phyloP scores from a whole-genome alignment of 2,888 invertebrate genomes.

The Scaptomyza parva region DNA sequence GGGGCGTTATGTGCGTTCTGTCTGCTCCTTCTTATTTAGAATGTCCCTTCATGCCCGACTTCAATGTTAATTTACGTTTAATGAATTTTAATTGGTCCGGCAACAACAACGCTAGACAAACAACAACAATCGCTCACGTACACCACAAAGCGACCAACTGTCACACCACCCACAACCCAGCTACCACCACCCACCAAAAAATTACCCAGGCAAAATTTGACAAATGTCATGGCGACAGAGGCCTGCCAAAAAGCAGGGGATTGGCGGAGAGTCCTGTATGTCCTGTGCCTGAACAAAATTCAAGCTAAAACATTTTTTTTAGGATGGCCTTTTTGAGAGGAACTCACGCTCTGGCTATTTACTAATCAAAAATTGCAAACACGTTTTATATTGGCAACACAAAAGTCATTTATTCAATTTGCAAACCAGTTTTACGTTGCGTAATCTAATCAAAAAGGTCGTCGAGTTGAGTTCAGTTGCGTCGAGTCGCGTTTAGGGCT shows the following conservation, averaged over 20 bases:
- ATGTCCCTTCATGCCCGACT: constrained; percentile 32
- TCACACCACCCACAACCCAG: constrained; percentile 17
- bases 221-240: constrained; percentile 68
- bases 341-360: constrained; percentile 43
- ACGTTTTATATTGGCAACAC: constrained; percentile 80
- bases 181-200: constrained; percentile 30
- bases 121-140: constrained; percentile 61
- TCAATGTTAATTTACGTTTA: constrained; percentile 77
- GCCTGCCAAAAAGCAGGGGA: constrained; percentile 7
- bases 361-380: constrained; percentile 77
- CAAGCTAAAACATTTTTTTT: constrained; percentile 28
- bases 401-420: constrained; percentile 80
- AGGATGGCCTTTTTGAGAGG: neutral
- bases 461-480: constrained; percentile 31
- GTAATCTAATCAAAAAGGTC: constrained; percentile 79
- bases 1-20: constrained; percentile 22
- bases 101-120: constrained; percentile 31
- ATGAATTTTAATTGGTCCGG: constrained; percentile 74
- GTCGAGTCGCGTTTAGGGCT: constrained; percentile 48
- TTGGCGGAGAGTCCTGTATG: constrained; percentile 27
- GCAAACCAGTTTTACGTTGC: constrained; percentile 79
- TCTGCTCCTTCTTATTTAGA: constrained; percentile 50
- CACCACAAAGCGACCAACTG: constrained; percentile 59
- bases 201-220: constrained; percentile 68
- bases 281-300: constrained; percentile 39